These are phyloP conservation scores for Pteromalus puparum DNA, from an alignment of 1,140 invertebrate genomes.

Conservation along the genomic window DNA sequence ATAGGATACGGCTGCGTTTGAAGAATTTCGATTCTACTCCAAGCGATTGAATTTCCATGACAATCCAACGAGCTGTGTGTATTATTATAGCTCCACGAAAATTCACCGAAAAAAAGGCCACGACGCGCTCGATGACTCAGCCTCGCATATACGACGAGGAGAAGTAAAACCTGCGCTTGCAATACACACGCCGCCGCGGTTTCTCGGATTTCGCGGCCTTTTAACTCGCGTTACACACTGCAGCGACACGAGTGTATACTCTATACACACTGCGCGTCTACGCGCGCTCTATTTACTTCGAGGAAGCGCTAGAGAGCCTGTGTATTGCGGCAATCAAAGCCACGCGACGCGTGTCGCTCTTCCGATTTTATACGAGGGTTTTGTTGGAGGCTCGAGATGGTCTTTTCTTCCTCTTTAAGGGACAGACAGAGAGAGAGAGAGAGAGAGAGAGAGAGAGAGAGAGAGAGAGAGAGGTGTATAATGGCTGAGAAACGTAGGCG, in stretches of 20 bases:
- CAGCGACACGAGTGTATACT: neutral
- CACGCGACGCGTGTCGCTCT: neutral
- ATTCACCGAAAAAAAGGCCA: neutral
- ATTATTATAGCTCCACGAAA: no score
- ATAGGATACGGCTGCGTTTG: neutral
- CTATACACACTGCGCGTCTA: neutral
- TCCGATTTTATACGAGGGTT: neutral
- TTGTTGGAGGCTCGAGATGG: no score
- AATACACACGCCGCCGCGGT: neutral
- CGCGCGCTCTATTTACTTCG: slow-evolving; percentile 37
- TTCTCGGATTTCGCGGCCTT: slow-evolving; percentile 46
- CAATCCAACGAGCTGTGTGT: no score
- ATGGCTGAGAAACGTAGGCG: no score
- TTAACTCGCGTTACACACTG: slow-evolving; percentile 42
- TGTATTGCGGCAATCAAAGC: neutral
- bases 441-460: no score
- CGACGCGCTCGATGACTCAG: neutral
- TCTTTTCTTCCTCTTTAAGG: no score
- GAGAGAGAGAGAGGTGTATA: no score
- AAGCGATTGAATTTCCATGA: no score
- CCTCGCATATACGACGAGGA: neutral
- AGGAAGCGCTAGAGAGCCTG: slow-evolving; percentile 13
- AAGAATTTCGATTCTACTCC: no score
- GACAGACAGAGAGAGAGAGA: no score
- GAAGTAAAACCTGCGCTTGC: neutral